phyloP scores from a whole-genome alignment of 2,113 vertebrate genomes.

The Romanogobio albipinnatus region DNA sequence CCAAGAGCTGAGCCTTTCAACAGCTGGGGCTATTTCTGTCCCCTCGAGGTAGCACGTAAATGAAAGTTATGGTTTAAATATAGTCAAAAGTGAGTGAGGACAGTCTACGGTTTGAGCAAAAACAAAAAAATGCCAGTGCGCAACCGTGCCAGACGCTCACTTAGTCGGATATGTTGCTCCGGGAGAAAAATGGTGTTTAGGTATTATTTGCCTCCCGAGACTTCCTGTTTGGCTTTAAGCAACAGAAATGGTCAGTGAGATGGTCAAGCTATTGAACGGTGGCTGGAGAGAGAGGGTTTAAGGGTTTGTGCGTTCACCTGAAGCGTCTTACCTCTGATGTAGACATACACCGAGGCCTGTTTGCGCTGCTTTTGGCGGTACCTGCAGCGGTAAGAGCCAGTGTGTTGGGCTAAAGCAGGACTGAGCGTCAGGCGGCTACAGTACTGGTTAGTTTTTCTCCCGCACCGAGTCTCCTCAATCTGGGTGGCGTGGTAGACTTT shows the following conservation, averaged over 20 bases:
- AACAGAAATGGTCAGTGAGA: slow-evolving; percentile 50
- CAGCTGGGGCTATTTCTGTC: slow-evolving; percentile 75
- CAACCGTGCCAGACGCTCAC: slow-evolving; percentile 69
- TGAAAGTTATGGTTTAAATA: slow-evolving; percentile 74
- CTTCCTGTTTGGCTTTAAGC: slow-evolving; percentile 73
- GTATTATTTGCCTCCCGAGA: slow-evolving; percentile 71
- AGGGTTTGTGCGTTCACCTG: slow-evolving; percentile 48
- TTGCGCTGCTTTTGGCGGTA: slow-evolving; percentile 75
- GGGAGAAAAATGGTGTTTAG: slow-evolving; percentile 73
- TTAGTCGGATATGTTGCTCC: slow-evolving; percentile 70
- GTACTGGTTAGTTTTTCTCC: slow-evolving; percentile 76
- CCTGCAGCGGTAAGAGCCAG: slow-evolving; percentile 87
- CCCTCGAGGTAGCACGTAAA: slow-evolving; percentile 70
- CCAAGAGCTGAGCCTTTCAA: slow-evolving; percentile 72
- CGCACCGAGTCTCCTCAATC: slow-evolving; percentile 80
- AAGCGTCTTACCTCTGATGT: slow-evolving; percentile 88
- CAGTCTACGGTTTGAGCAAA: background rate
- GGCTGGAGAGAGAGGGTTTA: background rate
- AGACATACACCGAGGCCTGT: slow-evolving; percentile 85
- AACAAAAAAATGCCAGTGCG: slow-evolving; percentile 26
- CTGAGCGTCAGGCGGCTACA: slow-evolving; percentile 85
- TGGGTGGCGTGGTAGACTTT: slow-evolving; percentile 74
- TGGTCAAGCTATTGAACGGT: slow-evolving; percentile 3
- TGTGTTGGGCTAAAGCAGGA: slow-evolving; percentile 79
- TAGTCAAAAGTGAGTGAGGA: slow-evolving; percentile 61